Evolutionary conservation across 2,797 vertebrate species (phyloP).

Genomic region (Adelosebastes latens): DNA sequence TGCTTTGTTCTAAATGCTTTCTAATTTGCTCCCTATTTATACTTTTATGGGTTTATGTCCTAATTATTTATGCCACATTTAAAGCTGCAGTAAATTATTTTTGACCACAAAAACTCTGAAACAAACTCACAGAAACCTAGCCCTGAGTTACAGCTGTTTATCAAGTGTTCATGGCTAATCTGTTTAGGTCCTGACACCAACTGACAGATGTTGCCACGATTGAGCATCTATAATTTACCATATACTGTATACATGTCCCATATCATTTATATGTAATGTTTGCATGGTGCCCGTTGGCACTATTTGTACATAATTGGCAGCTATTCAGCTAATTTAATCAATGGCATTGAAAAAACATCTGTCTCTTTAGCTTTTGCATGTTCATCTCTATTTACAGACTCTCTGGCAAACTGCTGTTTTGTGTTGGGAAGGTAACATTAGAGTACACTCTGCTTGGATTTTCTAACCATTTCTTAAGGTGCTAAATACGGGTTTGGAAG

Average conservation of each 20-base stretch:
- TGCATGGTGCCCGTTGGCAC: not conserved
- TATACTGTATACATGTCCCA: not conserved
- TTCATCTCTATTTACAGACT: not conserved
- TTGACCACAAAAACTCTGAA: not conserved
- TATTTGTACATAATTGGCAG: not conserved
- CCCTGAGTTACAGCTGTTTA: not conserved
- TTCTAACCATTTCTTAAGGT: not conserved
- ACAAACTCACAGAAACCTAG: not conserved
- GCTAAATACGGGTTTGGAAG: no score
- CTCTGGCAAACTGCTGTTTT: not conserved
- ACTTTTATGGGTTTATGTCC: not conserved
- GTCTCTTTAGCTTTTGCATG: not conserved
- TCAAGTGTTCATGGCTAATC: not conserved
- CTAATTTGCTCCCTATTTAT: not conserved
- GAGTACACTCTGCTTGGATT: not conserved
- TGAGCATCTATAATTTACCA: not conserved
- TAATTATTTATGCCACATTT: not conserved
- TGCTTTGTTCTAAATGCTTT: not conserved
- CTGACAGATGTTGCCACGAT: not conserved
- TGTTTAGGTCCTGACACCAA: not conserved
- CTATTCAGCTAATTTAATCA: no score
- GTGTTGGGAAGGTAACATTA: not conserved
- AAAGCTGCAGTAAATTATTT: not conserved
- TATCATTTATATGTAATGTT: not conserved
- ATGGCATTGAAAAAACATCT: no score